Base-by-base conservation (phyloP, 1,140 invertebrate species). In the Penaeus indicus region DNA sequence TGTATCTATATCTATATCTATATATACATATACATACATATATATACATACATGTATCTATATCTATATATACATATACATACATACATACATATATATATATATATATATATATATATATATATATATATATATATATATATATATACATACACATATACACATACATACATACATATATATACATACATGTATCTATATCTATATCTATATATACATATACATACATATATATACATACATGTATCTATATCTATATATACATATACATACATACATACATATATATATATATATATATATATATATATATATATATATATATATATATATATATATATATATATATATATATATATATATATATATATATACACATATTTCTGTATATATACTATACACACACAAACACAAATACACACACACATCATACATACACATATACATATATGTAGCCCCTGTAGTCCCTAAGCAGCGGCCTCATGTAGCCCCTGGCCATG, bases 211-310 rank as follows among this genome's bases (percentile, higher is more conserved):
- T 0, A 47, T 4, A 7, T 47, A 79, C 38, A 32, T 79, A 79
- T 79, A 38, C 47, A 79, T 79, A 32, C n/a, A 79, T 79, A 32
- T 79, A 79, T 42, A 32, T 79, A 79, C n/a, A 32, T 38, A 80
- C 25, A 42, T 13, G 0, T 16, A 54, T 47, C 1, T 7, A 47
- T 47, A 7, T 79, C 47, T 79, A 32, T 79, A 79, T 79, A 38
- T 47, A 79, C 47, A 32, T n/a, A 79, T 79, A 32, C 38, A 79
- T 42, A 32, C 38, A 79, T 42, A 32, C 4, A 80, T n/a, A 4
- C 19, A 54, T 21, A 42, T 54, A 80, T 19, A 42, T 80, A 80
- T 54, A 3, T 21, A 54, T n/a, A 18, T 54, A 7, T 8, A 42
- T 8, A 1, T 8, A 42, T 8, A 0, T 8, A 8, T 8, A 42